Conservation (phyloP, 2,113 vertebrate genomes). For the Rhinichthys klamathensis region DNA sequence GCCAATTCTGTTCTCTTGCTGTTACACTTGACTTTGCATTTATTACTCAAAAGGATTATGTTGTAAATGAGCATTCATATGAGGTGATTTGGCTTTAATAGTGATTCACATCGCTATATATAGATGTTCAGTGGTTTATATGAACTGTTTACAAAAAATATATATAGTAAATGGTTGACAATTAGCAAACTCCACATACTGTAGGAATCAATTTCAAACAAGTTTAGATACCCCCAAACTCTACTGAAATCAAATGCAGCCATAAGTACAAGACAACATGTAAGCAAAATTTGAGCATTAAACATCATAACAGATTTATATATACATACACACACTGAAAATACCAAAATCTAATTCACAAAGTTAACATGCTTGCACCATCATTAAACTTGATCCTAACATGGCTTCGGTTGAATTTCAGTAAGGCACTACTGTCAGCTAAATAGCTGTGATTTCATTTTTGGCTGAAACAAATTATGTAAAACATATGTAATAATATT, state of each 20-base stretch:
- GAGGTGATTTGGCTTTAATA: slow-evolving; percentile 13
- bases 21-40: not conserved
- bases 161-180: not conserved
- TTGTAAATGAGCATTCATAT: not conserved
- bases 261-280: slow-evolving; percentile 7
- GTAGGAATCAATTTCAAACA: not conserved
- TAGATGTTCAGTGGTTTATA: not conserved
- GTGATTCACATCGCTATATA: not conserved
- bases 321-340: not conserved
- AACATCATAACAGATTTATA: not conserved
- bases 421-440: slow-evolving; percentile 14
- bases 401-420: not conserved
- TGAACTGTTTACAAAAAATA: not conserved
- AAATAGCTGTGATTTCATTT: not conserved
- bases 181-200: not conserved
- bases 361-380: not conserved
- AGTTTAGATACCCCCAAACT: not conserved
- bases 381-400: not conserved
- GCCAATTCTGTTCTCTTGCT: not conserved
- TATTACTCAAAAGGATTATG: not conserved
- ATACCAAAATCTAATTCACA: not conserved
- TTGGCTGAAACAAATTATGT: not conserved
- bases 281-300: not conserved
- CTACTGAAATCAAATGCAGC: slow-evolving; percentile 27
- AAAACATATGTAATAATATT: not conserved